Evolutionary conservation across 2,797 vertebrate species (phyloP).

Genomic region (Myioborus miniatus): DNA sequence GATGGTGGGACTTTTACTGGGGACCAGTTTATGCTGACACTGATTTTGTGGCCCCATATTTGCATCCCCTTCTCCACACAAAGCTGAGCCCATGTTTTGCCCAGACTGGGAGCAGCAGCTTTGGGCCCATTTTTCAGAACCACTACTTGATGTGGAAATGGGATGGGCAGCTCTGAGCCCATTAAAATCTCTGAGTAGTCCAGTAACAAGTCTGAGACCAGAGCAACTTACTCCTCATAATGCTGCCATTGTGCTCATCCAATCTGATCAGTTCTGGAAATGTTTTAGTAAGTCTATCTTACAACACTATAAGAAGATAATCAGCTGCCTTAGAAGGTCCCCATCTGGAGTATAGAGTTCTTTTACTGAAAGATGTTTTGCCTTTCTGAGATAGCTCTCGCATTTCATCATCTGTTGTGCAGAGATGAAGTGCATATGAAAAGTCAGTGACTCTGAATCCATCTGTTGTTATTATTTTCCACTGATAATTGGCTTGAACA

Average conservation of each 20-base stretch:
- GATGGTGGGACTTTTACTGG: not conserved
- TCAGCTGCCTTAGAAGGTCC: slow-evolving; percentile 90
- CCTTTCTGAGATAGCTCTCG: slow-evolving; percentile 84
- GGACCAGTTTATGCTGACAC: not conserved
- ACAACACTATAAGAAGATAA: slow-evolving; percentile 82
- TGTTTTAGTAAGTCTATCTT: slow-evolving; percentile 82
- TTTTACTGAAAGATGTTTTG: slow-evolving; percentile 82
- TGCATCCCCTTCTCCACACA: not conserved
- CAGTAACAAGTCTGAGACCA: slow-evolving; percentile 47
- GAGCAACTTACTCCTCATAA: slow-evolving; percentile 71
- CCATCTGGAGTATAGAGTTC: slow-evolving; percentile 91
- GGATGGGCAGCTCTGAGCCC: slow-evolving; percentile 46
- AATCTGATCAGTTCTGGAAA: slow-evolving; percentile 79
- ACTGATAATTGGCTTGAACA: slow-evolving; percentile 99
- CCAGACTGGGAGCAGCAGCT: not conserved
- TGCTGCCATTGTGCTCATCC: slow-evolving; percentile 74
- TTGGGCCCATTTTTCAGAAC: not conserved
- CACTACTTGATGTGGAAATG: slow-evolving; percentile 24
- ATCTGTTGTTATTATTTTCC: slow-evolving; percentile 99
- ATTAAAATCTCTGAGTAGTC: slow-evolving; percentile 58
- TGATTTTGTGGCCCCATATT: not conserved
- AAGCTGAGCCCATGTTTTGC: not conserved
- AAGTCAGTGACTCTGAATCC: slow-evolving; percentile 95
- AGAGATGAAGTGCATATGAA: slow-evolving; percentile 87
- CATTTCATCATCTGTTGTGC: slow-evolving; percentile 89